Evolutionary conservation across 2,797 vertebrate species (phyloP).

Genomic region (Typhlichthys subterraneus): DNA sequence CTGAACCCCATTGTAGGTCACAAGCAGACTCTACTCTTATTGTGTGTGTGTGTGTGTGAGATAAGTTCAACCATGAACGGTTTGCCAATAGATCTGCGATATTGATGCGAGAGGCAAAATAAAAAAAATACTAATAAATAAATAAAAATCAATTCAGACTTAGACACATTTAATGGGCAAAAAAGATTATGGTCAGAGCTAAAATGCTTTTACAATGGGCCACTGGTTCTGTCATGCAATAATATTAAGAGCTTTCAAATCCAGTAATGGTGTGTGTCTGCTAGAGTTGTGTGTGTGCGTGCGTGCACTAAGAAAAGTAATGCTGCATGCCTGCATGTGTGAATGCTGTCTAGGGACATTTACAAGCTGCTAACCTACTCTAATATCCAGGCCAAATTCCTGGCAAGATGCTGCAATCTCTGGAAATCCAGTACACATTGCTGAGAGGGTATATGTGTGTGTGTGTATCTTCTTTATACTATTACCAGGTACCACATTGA

Average conservation of each 20-base stretch:
- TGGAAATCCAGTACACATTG: conserved; percentile 14
- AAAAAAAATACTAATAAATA: no score
- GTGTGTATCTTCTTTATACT: background rate
- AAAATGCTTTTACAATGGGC: conserved; percentile 4
- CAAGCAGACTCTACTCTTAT: no score
- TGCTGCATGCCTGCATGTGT: conserved; percentile 3
- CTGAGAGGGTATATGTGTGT: conserved; percentile 1
- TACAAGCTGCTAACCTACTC: conserved; percentile 49
- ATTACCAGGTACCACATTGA: background rate
- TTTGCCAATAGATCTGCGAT: no score
- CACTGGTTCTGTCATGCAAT: conserved; percentile 3
- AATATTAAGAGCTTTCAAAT: conserved; percentile 7
- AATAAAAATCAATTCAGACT: no score
- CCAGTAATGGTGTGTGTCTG: background rate
- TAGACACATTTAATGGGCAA: no score
- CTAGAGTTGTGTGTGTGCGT: conserved; percentile 4
- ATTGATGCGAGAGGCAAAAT: no score
- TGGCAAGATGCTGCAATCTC: conserved; percentile 29
- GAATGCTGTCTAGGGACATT: conserved; percentile 10
- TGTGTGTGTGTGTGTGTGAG: background rate
- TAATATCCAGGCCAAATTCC: conserved; percentile 45
- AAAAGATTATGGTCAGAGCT: background rate
- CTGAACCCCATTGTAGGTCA: conserved; percentile 39
- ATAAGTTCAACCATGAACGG: background rate
- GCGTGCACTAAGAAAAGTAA: background rate